Base-by-base conservation (phyloP, 2,888 invertebrate genomes). In the Mythimna albipuncta region DNA sequence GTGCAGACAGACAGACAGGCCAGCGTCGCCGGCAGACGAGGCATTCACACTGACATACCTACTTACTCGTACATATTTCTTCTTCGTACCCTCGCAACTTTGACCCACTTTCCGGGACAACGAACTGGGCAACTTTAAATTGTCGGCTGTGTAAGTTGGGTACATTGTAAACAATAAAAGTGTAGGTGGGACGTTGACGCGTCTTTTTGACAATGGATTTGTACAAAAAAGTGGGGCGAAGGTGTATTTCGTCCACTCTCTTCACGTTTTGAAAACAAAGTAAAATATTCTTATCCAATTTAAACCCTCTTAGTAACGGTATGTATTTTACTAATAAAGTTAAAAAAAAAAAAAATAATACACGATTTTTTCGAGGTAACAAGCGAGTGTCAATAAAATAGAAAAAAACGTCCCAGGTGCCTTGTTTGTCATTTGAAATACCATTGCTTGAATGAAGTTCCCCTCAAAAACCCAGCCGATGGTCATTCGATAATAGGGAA, bases 91-190 rank as follows among this genome's bases (percentile, higher is more conserved):
- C 92, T 91, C 91, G 91, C 92, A 95, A 85, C 85, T 85, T 85
- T 85, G 95, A 95, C 95, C 95, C 80, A 95, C 89, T 85, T 94
- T 93, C 69, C 69, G 69, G 85, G 84, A 88, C 85, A 84, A 89
- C 88, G 89, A 93, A 93, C 93, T 68, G 75, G 66, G 65, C 62
- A 74, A 83, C 79, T 94, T 95, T 94, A 47, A 94, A 91, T 89
- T 88, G 89, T 87, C 77, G 59, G 19, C 58, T 26, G 50, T 21
- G 32, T 19, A 63, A 47, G 16, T 41, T n/a, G 50, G 26, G 50
- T 19, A 52, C 16, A 47, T 16, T 47, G 47, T 47, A 47, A 47
- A 47, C 47, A 47, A 6, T 47, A 47, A 6, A 47, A 47, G 47
- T 47, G 50, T 19, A 52, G 21, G 21, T 19, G 11, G 55, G 44